Percentiles rank a stretch among this genome's conserved stretches.
These are phyloP conservation scores for Nymphalis polychloros DNA, from an alignment of 2,888 invertebrate species.

Conservation along the genomic window DNA sequence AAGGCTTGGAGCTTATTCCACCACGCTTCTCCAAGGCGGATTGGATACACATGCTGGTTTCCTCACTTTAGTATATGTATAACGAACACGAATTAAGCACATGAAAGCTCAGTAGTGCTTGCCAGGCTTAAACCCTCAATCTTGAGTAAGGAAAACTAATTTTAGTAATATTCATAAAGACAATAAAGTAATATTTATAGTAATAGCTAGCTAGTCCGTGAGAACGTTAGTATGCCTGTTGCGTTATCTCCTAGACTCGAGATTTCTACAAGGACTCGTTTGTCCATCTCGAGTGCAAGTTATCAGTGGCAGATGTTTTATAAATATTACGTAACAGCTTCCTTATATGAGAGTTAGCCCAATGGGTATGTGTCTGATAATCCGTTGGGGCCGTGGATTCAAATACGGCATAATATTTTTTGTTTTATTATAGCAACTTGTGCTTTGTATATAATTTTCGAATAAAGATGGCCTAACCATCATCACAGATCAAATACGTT, in stretches of 20 bases:
- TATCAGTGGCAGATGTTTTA: slow-evolving; percentile 21
- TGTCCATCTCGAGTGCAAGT: slow-evolving; percentile 27
- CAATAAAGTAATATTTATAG: background rate
- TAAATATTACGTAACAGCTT: slow-evolving; percentile 1
- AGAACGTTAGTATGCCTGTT: slow-evolving; percentile 22
- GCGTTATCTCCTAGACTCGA: slow-evolving; percentile 22
- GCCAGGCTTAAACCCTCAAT: too few species aligned
- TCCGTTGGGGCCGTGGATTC: background rate
- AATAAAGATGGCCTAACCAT: too few species aligned
- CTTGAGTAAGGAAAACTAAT: background rate
- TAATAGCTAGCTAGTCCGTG: slow-evolving; percentile 17
- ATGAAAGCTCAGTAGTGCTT: too few species aligned
- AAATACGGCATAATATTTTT: too few species aligned
- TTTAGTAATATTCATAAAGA: background rate
- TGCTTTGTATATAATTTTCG: too few species aligned
- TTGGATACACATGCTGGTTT: too few species aligned
- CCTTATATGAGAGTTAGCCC: background rate
- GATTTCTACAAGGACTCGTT: slow-evolving; percentile 25
- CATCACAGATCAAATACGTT: too few species aligned
- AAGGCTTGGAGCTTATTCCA: too few species aligned
- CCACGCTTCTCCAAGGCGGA: too few species aligned
- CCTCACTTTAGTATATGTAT: too few species aligned
- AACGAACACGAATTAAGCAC: too few species aligned
- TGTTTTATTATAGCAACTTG: too few species aligned
- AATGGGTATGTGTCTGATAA: background rate